Percentiles rank a stretch among this genome's conserved stretches.
phyloP scores from a whole-genome alignment of 30 jellyfish, hydroid and myxozoan genomes.

The Hydractinia symbiolongicarpus region DNA sequence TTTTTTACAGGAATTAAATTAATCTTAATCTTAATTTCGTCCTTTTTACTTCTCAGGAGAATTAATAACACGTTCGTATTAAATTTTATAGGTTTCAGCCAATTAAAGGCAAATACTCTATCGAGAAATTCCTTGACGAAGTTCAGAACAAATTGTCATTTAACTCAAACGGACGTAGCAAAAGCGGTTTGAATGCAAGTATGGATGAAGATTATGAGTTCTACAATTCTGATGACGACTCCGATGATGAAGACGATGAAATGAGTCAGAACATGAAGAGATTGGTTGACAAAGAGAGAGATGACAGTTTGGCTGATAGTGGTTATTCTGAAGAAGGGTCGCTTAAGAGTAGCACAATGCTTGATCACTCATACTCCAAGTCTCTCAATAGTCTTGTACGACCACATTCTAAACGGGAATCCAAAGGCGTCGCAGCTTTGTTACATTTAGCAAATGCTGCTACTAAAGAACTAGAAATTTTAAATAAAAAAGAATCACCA shows the following conservation, averaged over 20 bases:
- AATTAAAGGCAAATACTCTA: conserved; percentile 6
- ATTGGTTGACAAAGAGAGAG: conserved; percentile 53
- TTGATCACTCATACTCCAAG: conserved; percentile 75
- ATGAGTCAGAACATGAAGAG: conserved; percentile 66
- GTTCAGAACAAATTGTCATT: conserved; percentile 10
- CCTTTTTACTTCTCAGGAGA: too few relatives aligned
- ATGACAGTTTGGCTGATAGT: conserved; percentile 68
- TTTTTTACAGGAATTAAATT: neutral
- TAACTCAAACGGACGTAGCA: neutral
- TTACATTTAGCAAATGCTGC: conserved; percentile 93
- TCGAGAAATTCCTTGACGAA: conserved; percentile 32
- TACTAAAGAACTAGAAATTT: conserved; percentile 56
- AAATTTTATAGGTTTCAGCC: neutral
- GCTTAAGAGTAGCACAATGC: conserved; percentile 36
- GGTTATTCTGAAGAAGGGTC: conserved; percentile 68
- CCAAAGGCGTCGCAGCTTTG: conserved; percentile 67
- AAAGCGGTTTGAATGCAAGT: conserved; percentile 28
- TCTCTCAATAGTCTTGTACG: conserved; percentile 20
- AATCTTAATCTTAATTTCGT: neutral
- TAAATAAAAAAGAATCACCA: neutral
- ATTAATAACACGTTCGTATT: too few relatives aligned
- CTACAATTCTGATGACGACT: conserved; percentile 66
- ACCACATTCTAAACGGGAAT: conserved; percentile 37
- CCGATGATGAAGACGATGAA: conserved; percentile 89
- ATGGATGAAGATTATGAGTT: conserved; percentile 59